These are phyloP conservation scores for Arizona elegans DNA, from an alignment of 2,113 vertebrate species.

Conservation along the genomic window DNA sequence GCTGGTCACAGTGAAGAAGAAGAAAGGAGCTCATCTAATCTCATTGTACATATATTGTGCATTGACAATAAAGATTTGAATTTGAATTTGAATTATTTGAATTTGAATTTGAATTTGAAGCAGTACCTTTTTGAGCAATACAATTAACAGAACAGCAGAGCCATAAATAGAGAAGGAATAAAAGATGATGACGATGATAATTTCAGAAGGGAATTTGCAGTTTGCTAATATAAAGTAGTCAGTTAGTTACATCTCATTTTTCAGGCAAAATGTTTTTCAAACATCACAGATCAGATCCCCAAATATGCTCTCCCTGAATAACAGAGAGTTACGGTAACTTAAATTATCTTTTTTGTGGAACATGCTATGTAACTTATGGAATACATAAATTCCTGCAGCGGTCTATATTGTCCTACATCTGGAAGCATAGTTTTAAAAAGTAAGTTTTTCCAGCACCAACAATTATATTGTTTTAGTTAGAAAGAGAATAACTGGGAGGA, in stretches of 20 bases:
- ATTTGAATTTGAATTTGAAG: too few species aligned
- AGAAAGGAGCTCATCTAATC: too few species aligned
- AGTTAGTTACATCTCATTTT: background rate
- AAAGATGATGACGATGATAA: background rate
- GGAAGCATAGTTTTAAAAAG: background rate
- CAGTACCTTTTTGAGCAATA: background rate
- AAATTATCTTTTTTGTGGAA: background rate
- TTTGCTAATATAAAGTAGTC: background rate
- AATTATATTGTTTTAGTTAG: constrained; percentile 18
- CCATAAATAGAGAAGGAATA: background rate
- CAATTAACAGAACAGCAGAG: background rate
- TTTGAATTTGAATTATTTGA: too few species aligned
- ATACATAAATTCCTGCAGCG: background rate
- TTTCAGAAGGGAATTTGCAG: background rate
- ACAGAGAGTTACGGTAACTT: background rate
- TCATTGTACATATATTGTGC: too few species aligned
- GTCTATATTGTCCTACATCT: background rate
- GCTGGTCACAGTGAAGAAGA: background rate
- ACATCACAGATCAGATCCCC: background rate
- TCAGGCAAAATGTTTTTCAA: background rate
- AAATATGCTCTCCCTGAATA: background rate
- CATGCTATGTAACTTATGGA: background rate
- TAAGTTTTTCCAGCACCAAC: background rate
- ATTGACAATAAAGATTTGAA: too few species aligned
- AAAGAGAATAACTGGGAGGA: background rate